These are phyloP conservation scores for Macroteleia sp. DNA, from an alignment of 2,888 invertebrate species.

Conservation along the genomic window DNA sequence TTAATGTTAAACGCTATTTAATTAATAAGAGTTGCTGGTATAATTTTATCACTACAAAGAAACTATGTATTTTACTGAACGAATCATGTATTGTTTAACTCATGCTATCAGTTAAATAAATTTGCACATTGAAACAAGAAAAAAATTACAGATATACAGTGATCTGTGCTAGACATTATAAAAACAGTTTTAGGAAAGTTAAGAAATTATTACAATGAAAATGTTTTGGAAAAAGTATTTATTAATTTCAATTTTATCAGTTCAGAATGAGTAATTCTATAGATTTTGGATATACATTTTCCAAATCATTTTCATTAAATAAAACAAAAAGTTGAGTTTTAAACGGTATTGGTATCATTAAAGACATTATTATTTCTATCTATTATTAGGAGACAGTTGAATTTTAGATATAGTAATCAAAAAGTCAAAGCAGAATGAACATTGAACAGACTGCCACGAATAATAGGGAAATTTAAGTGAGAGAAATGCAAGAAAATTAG, in stretches of 20 bases:
- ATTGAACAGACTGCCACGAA: constrained; percentile 71
- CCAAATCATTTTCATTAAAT: constrained; percentile 28
- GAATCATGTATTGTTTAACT: constrained; percentile 68
- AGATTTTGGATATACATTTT: neutral
- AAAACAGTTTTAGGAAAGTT: constrained; percentile 39
- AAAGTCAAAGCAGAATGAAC: constrained; percentile 76
- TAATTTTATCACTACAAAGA: too few species aligned
- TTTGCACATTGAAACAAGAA: constrained; percentile 61
- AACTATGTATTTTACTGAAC: constrained; percentile 56
- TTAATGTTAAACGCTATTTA: too few species aligned
- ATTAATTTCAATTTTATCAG: neutral
- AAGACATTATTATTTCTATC: constrained; percentile 45
- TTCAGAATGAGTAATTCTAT: neutral
- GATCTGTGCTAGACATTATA: constrained; percentile 61
- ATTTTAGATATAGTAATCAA: constrained; percentile 57
- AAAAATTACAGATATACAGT: constrained; percentile 57
- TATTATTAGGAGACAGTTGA: constrained; percentile 63
- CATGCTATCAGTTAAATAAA: constrained; percentile 60
- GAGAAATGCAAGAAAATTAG: constrained; percentile 36
- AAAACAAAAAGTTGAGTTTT: constrained; percentile 4
- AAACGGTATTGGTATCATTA: constrained; percentile 18
- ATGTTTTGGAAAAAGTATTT: constrained; percentile 17
- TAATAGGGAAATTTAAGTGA: constrained; percentile 55
- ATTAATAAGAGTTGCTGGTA: too few species aligned
- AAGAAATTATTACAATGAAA: constrained; percentile 22